Evolutionary conservation across 2,113 vertebrate species (phyloP), one percentile per base, ranked within the genome.

Genomic region (Chaenocephalus aceratus): DNA sequence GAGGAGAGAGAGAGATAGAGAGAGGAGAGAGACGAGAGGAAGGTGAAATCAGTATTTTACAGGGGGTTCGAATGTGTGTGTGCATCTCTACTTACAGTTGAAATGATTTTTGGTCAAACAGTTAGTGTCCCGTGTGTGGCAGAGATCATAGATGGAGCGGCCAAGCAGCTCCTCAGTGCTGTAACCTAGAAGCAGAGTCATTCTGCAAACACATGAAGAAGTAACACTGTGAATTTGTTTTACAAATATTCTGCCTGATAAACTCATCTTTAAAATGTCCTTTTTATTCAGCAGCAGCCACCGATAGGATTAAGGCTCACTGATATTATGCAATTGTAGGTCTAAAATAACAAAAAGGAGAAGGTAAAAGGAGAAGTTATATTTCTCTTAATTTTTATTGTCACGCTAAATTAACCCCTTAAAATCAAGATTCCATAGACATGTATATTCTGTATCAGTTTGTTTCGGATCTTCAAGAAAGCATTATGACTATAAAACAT

Each of bases 101-200:
- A 96, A 93, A 56, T 99, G 97, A 79, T 96, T 96, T 91, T 96
- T 97, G 84, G 94, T 96, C 96, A 99, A 94, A 74, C 78, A 94
- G 64, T 95, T 95, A 0, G 95, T 95, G 89, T 99, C 98, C 91
- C 97, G 86, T 0, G 96, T 95, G 85, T 99, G 97, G 91, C 97
- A 99, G 90, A 98, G 95, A 46, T 97, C 96, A 0, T 99, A 99
- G 0, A 96, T 94, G 0, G 97, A 98, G 48, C 96, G 97, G 3
- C 97, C 97, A 26, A 97, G 93, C 66, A 99, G 93, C 84, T 98
- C 97, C 57, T 97, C 96, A 5, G 97, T 95, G 26, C 94, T 94
- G 90, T 97, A 98, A 44, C 97, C 97, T 84, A 99, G 91, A 86
- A 99, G 88, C 84, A 93, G 91, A 16, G 93, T 96, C 79, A 98